Evolutionary conservation across 2,888 invertebrate genomes (phyloP).

Genomic region (Melipona beecheii): DNA sequence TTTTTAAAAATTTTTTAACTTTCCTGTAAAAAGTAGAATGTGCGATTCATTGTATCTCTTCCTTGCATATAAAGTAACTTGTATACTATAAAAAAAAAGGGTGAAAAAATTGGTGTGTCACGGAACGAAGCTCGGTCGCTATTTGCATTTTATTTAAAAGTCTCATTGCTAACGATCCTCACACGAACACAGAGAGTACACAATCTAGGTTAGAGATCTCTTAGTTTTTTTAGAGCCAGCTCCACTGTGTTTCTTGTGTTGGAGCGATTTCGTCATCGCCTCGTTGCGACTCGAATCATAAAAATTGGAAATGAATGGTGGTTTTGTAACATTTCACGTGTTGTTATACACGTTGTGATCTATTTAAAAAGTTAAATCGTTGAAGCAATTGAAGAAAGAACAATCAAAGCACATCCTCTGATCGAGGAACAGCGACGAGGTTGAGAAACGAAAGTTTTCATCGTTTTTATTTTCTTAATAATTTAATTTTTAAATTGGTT

Average conservation of each 20-base stretch:
- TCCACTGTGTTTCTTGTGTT: constrained; percentile 38
- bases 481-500: background rate
- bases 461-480: background rate
- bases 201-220: constrained; percentile 33
- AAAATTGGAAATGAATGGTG: constrained; percentile 1
- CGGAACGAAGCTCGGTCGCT: background rate
- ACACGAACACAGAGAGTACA: constrained; percentile 26
- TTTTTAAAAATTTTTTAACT: background rate
- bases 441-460: constrained; percentile 54
- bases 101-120: background rate
- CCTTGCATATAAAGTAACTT: background rate
- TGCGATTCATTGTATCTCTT: background rate
- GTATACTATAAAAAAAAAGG: background rate
- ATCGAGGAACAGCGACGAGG: constrained; percentile 59
- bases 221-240: constrained; percentile 32
- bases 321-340: background rate
- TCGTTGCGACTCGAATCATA: constrained; percentile 50
- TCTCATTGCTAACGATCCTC: constrained; percentile 11
- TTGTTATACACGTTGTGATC: background rate
- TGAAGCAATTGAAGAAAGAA: background rate
- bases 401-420: background rate
- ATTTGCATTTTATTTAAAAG: constrained; percentile 12
- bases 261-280: constrained; percentile 62
- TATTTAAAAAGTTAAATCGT: background rate
- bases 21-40: background rate